phyloP scores from a whole-genome alignment of 2,113 vertebrate species.

The Pluvianellus socialis region DNA sequence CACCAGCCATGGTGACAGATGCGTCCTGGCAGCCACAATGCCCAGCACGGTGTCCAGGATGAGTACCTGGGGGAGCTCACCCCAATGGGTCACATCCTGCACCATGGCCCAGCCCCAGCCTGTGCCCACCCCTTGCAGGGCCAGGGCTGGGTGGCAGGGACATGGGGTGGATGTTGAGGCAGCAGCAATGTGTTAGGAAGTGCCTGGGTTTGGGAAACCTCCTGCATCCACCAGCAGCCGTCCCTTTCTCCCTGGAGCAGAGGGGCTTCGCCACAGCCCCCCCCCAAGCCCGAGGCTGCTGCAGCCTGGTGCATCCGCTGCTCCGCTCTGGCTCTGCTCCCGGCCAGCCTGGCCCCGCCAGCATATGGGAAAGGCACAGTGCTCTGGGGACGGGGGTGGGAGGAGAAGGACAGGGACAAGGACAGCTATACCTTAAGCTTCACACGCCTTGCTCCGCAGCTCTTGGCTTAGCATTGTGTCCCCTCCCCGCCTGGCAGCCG shows the following conservation, averaged over 20 bases:
- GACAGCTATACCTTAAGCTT: background rate
- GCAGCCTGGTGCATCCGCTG: fast-evolving
- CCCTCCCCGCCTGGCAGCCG: background rate
- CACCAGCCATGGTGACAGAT: fast-evolving
- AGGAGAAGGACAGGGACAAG: background rate
- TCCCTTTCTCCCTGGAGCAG: background rate
- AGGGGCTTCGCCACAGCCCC: fast-evolving
- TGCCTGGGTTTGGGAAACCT: background rate
- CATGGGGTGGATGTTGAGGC: background rate
- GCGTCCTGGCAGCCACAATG: background rate
- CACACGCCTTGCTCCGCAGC: background rate
- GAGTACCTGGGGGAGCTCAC: fast-evolving
- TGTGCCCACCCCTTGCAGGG: background rate
- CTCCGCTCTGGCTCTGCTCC: background rate
- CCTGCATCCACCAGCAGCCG: background rate
- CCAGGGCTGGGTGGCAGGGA: background rate
- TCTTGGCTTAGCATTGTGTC: background rate
- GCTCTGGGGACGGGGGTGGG: background rate
- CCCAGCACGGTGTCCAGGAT: fast-evolving
- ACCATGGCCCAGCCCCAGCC: background rate
- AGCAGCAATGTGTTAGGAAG: background rate
- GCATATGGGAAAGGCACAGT: background rate
- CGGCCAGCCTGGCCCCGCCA: background rate
- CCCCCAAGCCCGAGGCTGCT: background rate
- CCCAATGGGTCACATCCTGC: too few species aligned